phyloP scores from a whole-genome alignment of 2,888 invertebrate genomes.

The Schizaphis graminum region DNA sequence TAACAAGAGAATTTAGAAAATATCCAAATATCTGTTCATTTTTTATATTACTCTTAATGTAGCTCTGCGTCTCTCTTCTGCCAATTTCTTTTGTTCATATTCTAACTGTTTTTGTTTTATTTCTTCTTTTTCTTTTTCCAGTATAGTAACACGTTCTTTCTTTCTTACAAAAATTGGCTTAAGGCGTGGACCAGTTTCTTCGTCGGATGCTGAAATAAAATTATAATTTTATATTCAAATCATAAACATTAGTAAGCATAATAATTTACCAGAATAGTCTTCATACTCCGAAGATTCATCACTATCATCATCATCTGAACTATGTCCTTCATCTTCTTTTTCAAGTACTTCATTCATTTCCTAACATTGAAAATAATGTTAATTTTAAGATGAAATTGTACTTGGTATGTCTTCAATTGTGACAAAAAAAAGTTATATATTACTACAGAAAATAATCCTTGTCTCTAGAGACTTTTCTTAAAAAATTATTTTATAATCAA shows the following conservation, averaged over 20 bases:
- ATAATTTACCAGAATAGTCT: conserved; percentile 77
- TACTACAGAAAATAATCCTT: background rate
- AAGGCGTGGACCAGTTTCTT: conserved; percentile 90
- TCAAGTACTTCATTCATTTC: conserved; percentile 72
- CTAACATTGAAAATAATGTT: conserved; percentile 12
- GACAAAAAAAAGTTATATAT: background rate
- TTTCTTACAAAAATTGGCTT: conserved; percentile 96
- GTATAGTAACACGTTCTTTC: conserved; percentile 93
- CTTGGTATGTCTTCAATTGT: background rate
- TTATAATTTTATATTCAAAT: conserved; percentile 21
- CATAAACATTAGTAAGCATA: background rate
- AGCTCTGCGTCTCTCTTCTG: conserved; percentile 89
- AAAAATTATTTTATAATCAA: background rate
- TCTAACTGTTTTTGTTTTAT: conserved; percentile 88
- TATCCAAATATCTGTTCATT: conserved; percentile 10
- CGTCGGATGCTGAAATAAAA: conserved; percentile 80
- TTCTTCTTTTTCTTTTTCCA: conserved; percentile 92
- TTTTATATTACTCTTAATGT: conserved; percentile 78
- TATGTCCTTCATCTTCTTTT: conserved; percentile 79
- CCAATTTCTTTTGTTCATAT: conserved; percentile 84
- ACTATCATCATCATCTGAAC: conserved; percentile 72
- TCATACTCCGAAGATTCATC: conserved; percentile 81
- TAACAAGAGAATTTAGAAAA: background rate
- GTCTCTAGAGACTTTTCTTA: too few species aligned
- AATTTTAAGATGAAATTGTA: background rate